Base-by-base conservation (phyloP, 1,140 invertebrate species). In the Mamestra configurata region DNA sequence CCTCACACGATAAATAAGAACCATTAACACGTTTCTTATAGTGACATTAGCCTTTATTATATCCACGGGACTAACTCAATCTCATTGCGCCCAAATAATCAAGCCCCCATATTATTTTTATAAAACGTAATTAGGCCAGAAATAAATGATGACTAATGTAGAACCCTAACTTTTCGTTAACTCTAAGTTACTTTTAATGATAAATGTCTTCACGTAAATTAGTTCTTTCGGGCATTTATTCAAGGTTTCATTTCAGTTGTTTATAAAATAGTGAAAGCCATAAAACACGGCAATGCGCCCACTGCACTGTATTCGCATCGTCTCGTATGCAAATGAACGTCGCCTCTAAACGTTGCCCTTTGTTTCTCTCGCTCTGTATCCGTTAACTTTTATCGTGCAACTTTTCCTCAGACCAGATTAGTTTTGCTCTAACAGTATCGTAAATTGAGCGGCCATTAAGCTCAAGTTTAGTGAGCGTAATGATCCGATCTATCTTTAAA, bases 271-370 rank as follows among this genome's bases (percentile, higher is more conserved):
- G 88, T 88, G 84, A 82, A 81, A 80, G 79, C 68, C 79, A 87
- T 89, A 90, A 89, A 90, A 83, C 66, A 87, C 80, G 20, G 77
- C 81, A 75, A 77, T 83, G 83, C 83, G 72, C 77, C 83, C 84
- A 87, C 83, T 84, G 82, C 84, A 83, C 79, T 89, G 88, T 91
- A 89, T 92, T 89, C 85, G 87, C 88, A 90, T 88, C 85, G 87
- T 88, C 87, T 89, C 87, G 86, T 76, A 91, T 90, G 90, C 88
- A 94, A 90, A 91, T 92, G 85, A 92, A 85, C 84, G 88, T 88
- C 84, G 86, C 85, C 84, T 89, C 89, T 88, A 90, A 91, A 85
- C 72, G 84, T 61, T 84, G 82, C 80, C 84, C 86, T 88, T 88
- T 89, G 86, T 90, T 88, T 85, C 84, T 82, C 79, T 79, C 83